These are phyloP conservation scores for Alouatta palliata DNA, from an alignment of 2,113 vertebrate species.

Conservation along the genomic window DNA sequence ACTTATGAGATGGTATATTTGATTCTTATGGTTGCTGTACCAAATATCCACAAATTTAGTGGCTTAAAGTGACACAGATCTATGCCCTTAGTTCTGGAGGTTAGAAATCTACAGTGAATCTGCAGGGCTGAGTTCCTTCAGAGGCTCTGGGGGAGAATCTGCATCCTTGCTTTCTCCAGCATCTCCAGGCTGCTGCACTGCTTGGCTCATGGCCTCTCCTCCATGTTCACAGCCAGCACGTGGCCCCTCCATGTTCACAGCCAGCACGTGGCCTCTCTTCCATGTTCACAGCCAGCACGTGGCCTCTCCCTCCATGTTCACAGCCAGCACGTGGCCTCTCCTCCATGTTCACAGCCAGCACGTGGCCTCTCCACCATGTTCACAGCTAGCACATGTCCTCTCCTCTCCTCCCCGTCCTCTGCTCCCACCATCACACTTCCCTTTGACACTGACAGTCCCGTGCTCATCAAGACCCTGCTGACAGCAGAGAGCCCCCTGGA, in stretches of 20 bases:
- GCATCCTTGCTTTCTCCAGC: accelerated
- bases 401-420: not conserved
- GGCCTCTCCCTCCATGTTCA: not conserved
- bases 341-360: no score
- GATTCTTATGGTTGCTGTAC: not conserved
- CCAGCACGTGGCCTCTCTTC: not conserved
- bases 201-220: not conserved
- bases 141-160: accelerated
- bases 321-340: no score
- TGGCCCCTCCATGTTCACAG: no score
- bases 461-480: not conserved
- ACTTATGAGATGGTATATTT: not conserved
- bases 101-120: not conserved
- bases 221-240: no score
- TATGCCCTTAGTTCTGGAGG: not conserved
- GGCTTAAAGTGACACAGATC: not conserved
- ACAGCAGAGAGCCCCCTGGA: not conserved
- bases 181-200: accelerated
- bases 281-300: no score
- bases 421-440: not conserved
- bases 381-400: no score
- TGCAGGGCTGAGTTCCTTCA: not conserved
- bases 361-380: not conserved
- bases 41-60: not conserved
- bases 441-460: accelerated